Evolutionary conservation across 2,888 invertebrate species (phyloP), one percentile per base, ranked within the genome.

Genomic region (Caenorhabditis auriculariae): DNA sequence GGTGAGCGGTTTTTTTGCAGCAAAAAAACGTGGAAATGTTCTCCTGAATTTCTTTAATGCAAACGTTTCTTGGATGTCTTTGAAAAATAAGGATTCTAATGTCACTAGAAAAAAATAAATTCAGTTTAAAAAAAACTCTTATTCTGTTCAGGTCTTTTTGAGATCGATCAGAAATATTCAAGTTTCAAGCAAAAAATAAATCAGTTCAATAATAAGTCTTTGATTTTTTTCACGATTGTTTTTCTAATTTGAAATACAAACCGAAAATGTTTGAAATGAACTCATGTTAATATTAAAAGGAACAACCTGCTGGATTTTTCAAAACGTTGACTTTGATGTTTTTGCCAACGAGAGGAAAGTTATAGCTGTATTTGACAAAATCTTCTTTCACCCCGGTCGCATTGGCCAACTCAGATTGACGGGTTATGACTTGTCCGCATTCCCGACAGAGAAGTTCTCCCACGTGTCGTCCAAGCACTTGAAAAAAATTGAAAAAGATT

Each of bases 371-470:
- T 17, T 61, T 48, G 12, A 60, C 23, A 17, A 56, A 53, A 21
- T 27, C 37, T 24, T 45, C 46, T 19, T 58, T 52, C 0, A 59
- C 60, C n/a, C 44, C 55, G 1, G 69, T 67, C 24, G 56, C 38
- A 38, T 70, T 70, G 6, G 62, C 50, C 4, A 70, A 21, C 44
- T 70, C 66, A 2, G 59, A 62, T 39, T 60, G 64, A 9, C 62
- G 47, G 0, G 69, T 70, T 19, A 70, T 49, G 12, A 49, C 42
- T 7, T 49, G 45, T 26, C 69, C 69, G 35, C 69, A 70, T 39
- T 60, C 49, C 38, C 69, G 45, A 43, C 69, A 70, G 9, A 70
- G 0, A 1, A 70, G 52, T 28, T 70, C 66, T 1, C 69, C 69
- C 27, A 60, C 35, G 27, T 69, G 64, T 4, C 64, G 55, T 1